A percentile compares a stretch with the other conserved stretches of the same genome.
phyloP scores from a whole-genome alignment of 2,888 invertebrate genomes.

The Stenichneumon culpator region DNA sequence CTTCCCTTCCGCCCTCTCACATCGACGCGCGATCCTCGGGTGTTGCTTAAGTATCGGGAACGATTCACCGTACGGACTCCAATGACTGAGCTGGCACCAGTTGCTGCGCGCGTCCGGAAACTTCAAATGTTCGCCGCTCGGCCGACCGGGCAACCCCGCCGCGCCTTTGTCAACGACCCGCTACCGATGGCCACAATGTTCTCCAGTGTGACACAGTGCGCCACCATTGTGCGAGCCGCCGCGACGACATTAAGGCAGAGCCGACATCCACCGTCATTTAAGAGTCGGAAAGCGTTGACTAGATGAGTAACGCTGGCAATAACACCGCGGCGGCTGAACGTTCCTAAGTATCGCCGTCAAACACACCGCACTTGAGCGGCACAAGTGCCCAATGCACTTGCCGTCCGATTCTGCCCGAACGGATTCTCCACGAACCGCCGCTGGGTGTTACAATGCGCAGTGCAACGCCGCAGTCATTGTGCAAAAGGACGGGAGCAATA shows the following conservation, averaged over 20 bases:
- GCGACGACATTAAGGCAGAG: slow-evolving; percentile 54
- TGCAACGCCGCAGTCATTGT: slow-evolving; percentile 19
- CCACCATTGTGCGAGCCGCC: slow-evolving; percentile 35
- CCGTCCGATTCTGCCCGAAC: slow-evolving; percentile 13
- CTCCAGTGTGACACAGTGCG: slow-evolving; percentile 41
- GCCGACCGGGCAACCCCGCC: slow-evolving; percentile 47
- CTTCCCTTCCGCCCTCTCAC: slow-evolving; percentile 20
- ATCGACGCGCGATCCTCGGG: slow-evolving; percentile 27
- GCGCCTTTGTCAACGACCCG: slow-evolving; percentile 49
- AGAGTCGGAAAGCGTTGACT: slow-evolving; percentile 27
- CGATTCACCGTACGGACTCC: slow-evolving; percentile 24
- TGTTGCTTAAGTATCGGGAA: slow-evolving; percentile 43
- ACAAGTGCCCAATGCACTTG: slow-evolving; percentile 61
- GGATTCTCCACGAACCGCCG: slow-evolving; percentile 26
- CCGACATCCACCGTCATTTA: slow-evolving; percentile 33
- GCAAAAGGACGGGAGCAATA: slow-evolving; percentile 26
- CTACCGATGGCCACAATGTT: slow-evolving; percentile 17
- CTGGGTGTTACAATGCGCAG: slow-evolving; percentile 6
- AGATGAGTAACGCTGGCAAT: slow-evolving; percentile 27
- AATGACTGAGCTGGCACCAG: slow-evolving; percentile 40
- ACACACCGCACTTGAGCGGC: slow-evolving; percentile 30
- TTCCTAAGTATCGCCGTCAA: slow-evolving; percentile 36
- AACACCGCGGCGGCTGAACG: background rate
- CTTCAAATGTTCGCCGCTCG: slow-evolving; percentile 60
- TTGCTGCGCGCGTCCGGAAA: slow-evolving; percentile 35